A percentile compares a stretch with the other conserved stretches of the same genome.
These are phyloP conservation scores for Drosophila willistoni DNA, from an alignment of 1,140 invertebrate genomes.

Conservation along the genomic window DNA sequence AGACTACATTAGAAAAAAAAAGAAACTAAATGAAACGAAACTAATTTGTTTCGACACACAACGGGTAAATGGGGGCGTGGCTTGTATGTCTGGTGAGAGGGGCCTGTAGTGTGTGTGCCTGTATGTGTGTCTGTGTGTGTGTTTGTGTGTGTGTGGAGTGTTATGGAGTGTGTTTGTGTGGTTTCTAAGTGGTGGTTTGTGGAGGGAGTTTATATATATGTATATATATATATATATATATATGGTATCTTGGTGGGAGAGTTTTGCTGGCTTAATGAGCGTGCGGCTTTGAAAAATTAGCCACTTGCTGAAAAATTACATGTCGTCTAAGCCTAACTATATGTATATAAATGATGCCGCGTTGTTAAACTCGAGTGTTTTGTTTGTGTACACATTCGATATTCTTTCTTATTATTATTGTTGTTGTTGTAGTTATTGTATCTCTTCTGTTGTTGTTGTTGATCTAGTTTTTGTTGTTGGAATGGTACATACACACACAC, in stretches of 20 bases:
- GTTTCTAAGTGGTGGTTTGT: constrained; percentile 37
- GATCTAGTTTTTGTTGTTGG: constrained; percentile 42
- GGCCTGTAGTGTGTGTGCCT: constrained; percentile 30
- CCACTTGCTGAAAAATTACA: constrained; percentile 75
- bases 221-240: no score
- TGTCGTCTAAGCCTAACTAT: constrained; percentile 67
- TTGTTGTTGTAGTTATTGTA: constrained; percentile 15
- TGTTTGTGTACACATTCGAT: constrained; percentile 7
- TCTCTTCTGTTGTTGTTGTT: not conserved
- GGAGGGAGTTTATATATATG: constrained; percentile 4
- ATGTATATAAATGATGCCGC: constrained; percentile 47
- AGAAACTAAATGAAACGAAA: constrained; percentile 28
- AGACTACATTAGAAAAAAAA: constrained; percentile 58
- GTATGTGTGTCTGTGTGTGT: constrained; percentile 25
- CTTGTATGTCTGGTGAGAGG: constrained; percentile 23
- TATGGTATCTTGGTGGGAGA: constrained; percentile 49
- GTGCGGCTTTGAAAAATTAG: constrained; percentile 79
- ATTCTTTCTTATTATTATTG: constrained; percentile 29
- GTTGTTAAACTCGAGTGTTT: not conserved
- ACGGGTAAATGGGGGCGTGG: constrained; percentile 39
- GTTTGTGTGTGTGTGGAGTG: constrained; percentile 21
- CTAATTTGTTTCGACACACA: constrained; percentile 65
- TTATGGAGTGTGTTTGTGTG: constrained; percentile 8
- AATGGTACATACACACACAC: constrained; percentile 70
- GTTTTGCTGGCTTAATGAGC: constrained; percentile 62